These are phyloP conservation scores for Trichomycterus rosablanca DNA, from an alignment of 2,113 vertebrate species.

Conservation along the genomic window DNA sequence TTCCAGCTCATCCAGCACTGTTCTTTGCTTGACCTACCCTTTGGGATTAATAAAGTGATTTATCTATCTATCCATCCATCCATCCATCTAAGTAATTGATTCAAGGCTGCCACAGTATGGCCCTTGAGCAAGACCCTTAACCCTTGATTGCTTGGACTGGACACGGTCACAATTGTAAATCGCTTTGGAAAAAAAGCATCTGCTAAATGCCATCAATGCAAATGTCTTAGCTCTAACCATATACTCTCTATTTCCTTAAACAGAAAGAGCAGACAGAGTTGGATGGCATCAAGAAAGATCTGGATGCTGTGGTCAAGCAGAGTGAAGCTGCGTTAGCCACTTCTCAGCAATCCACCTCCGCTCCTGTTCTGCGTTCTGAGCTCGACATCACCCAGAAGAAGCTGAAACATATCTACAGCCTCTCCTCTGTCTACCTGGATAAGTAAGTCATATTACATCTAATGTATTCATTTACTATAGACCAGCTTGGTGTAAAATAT, in stretches of 20 bases:
- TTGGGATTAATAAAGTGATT: too few species aligned
- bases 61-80: too few species aligned
- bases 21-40: too few species aligned
- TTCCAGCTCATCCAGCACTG: too few species aligned
- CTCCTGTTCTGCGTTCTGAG: slow-evolving; percentile 78
- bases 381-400: slow-evolving; percentile 84
- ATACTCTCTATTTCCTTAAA: too few species aligned
- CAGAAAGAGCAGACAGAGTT: slow-evolving; percentile 88
- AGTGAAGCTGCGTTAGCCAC: slow-evolving; percentile 75
- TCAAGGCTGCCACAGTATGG: not conserved
- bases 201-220: too few species aligned
- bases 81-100: not conserved
- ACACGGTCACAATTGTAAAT: too few species aligned
- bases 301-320: slow-evolving; percentile 72
- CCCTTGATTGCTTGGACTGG: too few species aligned
- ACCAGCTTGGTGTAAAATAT: not conserved
- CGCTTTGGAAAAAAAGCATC: too few species aligned
- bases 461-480: not conserved
- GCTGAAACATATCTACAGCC: slow-evolving; percentile 85
- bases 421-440: slow-evolving; percentile 89
- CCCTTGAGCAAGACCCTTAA: too few species aligned
- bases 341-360: slow-evolving; percentile 68
- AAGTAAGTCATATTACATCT: slow-evolving; percentile 71
- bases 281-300: slow-evolving; percentile 79
- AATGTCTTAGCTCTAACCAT: too few species aligned